Base-by-base conservation (phyloP, 2,888 invertebrate species). In the Craniophora ligustri region DNA sequence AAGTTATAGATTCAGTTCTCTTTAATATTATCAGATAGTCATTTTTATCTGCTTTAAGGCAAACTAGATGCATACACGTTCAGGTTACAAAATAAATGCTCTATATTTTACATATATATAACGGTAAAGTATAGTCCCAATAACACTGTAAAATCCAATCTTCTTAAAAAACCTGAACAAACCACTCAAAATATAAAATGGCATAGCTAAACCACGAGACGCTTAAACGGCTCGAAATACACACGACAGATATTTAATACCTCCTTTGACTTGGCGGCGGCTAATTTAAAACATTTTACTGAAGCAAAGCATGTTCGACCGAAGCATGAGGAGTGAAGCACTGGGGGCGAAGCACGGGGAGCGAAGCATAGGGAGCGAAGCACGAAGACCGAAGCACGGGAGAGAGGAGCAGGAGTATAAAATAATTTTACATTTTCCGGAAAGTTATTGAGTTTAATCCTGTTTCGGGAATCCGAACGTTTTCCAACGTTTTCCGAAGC, bases 371-470 rank as follows among this genome's bases (percentile, higher is more conserved):
- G n/a, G n/a, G n/a, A n/a, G n/a, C n/a, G n/a, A n/a, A n/a, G n/a
- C n/a, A n/a, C n/a, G n/a, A 4, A 5, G 18, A n/a, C 19, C 31
- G 21, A 40, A 28, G 39, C 51, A 34, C 35, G 7, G 7, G 14
- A 16, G 28, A 14, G 32, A 15, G n/a, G 14, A 35, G 19, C 36
- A 15, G 3, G 13, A 13, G 26, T 23, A 51, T 47, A 40, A 64
- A 68, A 57, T 45, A 44, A 56, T 56, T 64, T 63, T 28, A 45
- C 47, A 53, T 31, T 49, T 39, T 32, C 15, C 10, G 15, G 13
- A 44, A 65, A 51, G 42, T 58, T 58, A 16, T 3, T 0, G 11
- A 40, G 23, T 48, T 46, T 31, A 65, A 53, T 69, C 38, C 30
- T 41, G 39, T 59, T 69, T 66, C 11, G 16, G 39, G 48, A 51